phyloP scores from a whole-genome alignment of 2,888 invertebrate genomes.

The Alcis repandata region DNA sequence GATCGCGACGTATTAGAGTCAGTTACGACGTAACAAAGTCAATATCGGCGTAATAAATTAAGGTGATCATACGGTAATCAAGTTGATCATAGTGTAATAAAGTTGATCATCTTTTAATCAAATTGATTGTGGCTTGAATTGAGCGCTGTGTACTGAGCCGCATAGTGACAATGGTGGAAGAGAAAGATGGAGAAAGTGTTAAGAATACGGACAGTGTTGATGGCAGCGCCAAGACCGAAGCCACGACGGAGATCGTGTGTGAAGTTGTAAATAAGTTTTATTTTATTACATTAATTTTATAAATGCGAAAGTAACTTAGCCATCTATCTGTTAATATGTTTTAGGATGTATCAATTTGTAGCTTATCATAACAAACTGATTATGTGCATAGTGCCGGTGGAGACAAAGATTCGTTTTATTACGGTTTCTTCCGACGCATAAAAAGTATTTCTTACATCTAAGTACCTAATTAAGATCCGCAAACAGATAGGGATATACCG shows the following conservation, averaged over 20 bases:
- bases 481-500: too few relatives aligned
- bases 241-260: slow-evolving; percentile 64
- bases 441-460: too few relatives aligned
- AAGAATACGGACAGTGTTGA: slow-evolving; percentile 58
- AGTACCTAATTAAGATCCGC: too few relatives aligned
- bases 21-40: background rate
- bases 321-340: too few relatives aligned
- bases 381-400: too few relatives aligned
- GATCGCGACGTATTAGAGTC: too few relatives aligned
- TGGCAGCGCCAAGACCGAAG: slow-evolving; percentile 60
- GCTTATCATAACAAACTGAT: too few relatives aligned
- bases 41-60: background rate
- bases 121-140: too few relatives aligned
- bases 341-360: too few relatives aligned
- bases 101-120: slow-evolving; percentile 43
- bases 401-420: too few relatives aligned
- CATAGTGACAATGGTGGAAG: slow-evolving; percentile 61
- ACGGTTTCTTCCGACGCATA: too few relatives aligned
- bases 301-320: background rate
- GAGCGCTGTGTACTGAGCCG: slow-evolving; percentile 53
- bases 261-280: slow-evolving; percentile 61
- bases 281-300: background rate
- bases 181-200: slow-evolving; percentile 52
- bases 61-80: background rate
- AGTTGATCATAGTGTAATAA: background rate